Evolutionary conservation across 2,797 vertebrate species (phyloP).

Genomic region (Rousettus madagascariensis): DNA sequence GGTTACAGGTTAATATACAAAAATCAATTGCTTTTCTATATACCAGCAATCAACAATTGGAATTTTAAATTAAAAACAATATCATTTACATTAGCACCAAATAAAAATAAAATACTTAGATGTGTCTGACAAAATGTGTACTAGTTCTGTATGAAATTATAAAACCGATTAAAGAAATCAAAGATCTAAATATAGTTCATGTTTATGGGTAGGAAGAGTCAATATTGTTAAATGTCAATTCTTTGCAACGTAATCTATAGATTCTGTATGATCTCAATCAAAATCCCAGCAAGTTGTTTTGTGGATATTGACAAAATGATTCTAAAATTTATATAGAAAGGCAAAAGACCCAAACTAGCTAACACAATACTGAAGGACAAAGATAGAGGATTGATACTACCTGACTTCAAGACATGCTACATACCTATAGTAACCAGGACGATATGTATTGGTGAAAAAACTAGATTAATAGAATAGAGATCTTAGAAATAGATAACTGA

Average conservation of each 20-base stretch:
- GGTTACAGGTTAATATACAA: neutral
- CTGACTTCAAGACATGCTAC: neutral
- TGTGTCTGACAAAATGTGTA: neutral
- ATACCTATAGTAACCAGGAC: neutral
- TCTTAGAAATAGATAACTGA: neutral
- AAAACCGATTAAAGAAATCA: neutral
- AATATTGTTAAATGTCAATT: neutral
- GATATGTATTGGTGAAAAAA: neutral
- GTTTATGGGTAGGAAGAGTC: neutral
- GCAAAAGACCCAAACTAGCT: neutral
- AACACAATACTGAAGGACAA: neutral
- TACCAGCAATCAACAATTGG: neutral
- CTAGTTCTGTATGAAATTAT: neutral
- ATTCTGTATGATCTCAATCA: neutral
- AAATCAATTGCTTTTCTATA: neutral
- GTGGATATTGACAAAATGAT: neutral
- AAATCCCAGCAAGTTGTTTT: neutral
- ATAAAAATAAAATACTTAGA: neutral
- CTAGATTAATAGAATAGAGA: neutral
- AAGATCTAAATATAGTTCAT: neutral
- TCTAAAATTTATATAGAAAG: neutral
- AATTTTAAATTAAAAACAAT: neutral
- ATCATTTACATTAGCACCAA: neutral
- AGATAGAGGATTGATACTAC: neutral
- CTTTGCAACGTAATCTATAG: neutral